These are phyloP conservation scores for Mobula birostris DNA, from an alignment of 2,113 vertebrate species.

Conservation along the genomic window DNA sequence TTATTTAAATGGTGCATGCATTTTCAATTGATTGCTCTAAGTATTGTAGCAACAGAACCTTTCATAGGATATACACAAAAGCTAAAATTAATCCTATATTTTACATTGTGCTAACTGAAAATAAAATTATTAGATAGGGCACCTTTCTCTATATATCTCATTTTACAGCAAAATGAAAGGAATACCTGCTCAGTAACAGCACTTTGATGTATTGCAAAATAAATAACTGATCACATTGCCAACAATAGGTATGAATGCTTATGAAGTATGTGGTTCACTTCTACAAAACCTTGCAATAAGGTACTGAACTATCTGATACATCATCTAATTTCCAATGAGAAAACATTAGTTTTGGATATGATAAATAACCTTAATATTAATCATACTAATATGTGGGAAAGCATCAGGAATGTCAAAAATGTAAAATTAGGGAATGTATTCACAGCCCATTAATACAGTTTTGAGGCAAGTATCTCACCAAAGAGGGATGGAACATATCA, in stretches of 20 bases:
- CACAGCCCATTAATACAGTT: neutral
- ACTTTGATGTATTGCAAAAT: neutral
- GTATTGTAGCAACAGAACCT: neutral
- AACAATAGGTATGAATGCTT: neutral
- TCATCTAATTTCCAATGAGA: neutral
- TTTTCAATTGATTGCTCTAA: neutral
- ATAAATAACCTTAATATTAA: neutral
- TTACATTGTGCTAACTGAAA: neutral
- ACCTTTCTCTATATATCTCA: neutral
- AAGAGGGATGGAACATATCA: neutral
- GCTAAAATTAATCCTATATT: neutral
- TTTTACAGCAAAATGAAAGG: neutral
- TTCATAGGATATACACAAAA: neutral
- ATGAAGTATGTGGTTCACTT: neutral
- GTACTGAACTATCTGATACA: neutral
- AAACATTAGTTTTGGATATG: neutral
- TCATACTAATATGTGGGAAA: neutral
- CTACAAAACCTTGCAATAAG: neutral
- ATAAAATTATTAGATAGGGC: neutral
- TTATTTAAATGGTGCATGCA: neutral
- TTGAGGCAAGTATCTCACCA: neutral
- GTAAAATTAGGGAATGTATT: neutral
- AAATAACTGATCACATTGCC: neutral
- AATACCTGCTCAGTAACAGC: neutral
- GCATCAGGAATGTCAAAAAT: neutral